phyloP scores from a whole-genome alignment of 2,797 vertebrate species.

The Thamnophis elegans region DNA sequence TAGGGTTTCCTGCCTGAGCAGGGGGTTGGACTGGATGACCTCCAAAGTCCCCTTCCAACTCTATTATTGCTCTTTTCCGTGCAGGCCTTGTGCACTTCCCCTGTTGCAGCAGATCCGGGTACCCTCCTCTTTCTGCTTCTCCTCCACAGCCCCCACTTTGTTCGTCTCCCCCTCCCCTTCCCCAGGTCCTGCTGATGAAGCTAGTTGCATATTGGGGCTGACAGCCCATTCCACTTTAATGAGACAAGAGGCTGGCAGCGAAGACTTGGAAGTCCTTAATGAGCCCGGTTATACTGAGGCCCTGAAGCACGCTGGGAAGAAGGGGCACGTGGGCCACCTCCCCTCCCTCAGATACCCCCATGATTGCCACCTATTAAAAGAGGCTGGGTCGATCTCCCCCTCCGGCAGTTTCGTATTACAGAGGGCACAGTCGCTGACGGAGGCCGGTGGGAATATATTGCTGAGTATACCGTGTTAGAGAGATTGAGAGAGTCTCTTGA shows the following conservation, averaged over 20 bases:
- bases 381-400: no score
- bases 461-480: not conserved
- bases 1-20: no score
- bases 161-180: no score
- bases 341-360: not conserved
- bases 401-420: not conserved
- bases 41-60: no score
- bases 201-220: not conserved
- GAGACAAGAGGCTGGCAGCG: slow-evolving; percentile 4
- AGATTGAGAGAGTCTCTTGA: not conserved
- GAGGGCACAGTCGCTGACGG: not conserved
- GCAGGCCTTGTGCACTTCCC: not conserved
- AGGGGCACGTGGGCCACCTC: not conserved
- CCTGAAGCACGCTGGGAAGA: not conserved
- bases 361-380: not conserved
- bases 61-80: no score
- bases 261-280: slow-evolving; percentile 17
- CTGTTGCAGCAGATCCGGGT: not conserved
- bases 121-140: not conserved
- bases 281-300: not conserved
- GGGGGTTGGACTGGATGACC: no score
- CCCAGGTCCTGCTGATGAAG: not conserved
- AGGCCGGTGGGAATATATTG: not conserved
- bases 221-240: slow-evolving; percentile 26
- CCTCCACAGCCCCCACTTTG: no score